A percentile compares a stretch with the other conserved stretches of the same genome.
Conservation (phyloP, 53 echinoderm and acorn worm genomes). For the Zoroaster sp. region DNA sequence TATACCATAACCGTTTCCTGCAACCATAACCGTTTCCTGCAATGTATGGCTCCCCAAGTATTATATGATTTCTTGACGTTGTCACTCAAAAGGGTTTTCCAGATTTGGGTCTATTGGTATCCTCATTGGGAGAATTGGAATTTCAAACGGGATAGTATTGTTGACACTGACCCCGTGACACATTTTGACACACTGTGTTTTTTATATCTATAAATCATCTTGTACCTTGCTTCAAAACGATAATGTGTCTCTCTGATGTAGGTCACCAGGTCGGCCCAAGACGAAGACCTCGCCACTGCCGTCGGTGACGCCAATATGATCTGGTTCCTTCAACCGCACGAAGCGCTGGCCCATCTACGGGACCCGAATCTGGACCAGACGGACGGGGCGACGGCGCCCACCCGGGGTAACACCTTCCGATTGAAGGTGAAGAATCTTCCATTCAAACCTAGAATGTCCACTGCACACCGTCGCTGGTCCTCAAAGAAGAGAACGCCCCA, state of each 20-base stretch:
- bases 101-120: no score
- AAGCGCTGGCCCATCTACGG: conserved; percentile 49
- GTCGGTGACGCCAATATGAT: conserved; percentile 65
- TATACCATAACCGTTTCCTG: no score
- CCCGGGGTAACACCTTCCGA: not conserved
- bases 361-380: conserved; percentile 40
- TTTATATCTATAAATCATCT: no score
- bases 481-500: not conserved
- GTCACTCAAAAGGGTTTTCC: no score
- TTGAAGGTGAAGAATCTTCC: conserved; percentile 45
- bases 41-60: no score
- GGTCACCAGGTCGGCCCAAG: conserved; percentile 48
- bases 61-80: no score
- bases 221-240: no score
- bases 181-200: not conserved
- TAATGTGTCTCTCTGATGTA: not conserved
- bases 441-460: conserved; percentile 43
- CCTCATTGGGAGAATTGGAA: no score
- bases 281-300: conserved; percentile 53
- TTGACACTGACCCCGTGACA: no score
- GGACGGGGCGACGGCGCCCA: not conserved
- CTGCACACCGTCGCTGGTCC: not conserved
- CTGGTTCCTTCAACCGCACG: conserved; percentile 87
- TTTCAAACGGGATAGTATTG: no score
- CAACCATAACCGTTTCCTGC: no score